Conservation (phyloP, 2,888 invertebrate genomes). For the Plagodis pulveraria region DNA sequence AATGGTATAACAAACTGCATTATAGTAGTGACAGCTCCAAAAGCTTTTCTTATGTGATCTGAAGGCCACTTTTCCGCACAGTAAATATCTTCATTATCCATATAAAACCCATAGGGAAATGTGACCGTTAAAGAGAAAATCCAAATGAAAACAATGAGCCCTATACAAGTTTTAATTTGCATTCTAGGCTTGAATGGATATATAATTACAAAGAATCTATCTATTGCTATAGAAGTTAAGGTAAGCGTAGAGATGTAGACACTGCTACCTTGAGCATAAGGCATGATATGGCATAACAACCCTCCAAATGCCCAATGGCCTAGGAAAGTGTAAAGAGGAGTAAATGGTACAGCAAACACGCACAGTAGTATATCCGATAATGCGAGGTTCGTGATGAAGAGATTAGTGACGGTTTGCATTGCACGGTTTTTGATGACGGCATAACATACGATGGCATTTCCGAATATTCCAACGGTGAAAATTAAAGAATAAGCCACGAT, state of each 20-base stretch:
- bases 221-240: slow-evolving; percentile 95
- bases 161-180: slow-evolving; percentile 90
- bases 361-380: slow-evolving; percentile 94
- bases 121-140: slow-evolving; percentile 91
- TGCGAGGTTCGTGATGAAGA: slow-evolving; percentile 96
- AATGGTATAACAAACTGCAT: slow-evolving; percentile 96
- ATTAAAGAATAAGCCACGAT: slow-evolving; percentile 91
- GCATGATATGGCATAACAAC: slow-evolving; percentile 92
- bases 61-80: slow-evolving; percentile 93
- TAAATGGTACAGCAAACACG: slow-evolving; percentile 94
- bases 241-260: slow-evolving; percentile 96
- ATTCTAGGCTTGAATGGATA: slow-evolving; percentile 94
- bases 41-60: slow-evolving; percentile 88
- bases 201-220: slow-evolving; percentile 95
- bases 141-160: slow-evolving; percentile 93
- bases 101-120: slow-evolving; percentile 93
- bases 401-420: slow-evolving; percentile 97
- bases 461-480: slow-evolving; percentile 92
- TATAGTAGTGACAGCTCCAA: slow-evolving; percentile 91
- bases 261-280: slow-evolving; percentile 94
- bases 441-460: slow-evolving; percentile 94
- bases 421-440: slow-evolving; percentile 93
- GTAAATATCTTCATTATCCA: slow-evolving; percentile 83
- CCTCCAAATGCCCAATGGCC: slow-evolving; percentile 94
- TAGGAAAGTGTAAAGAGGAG: slow-evolving; percentile 94